Conservation (phyloP, 2,113 vertebrate genomes). For the Piprites chloris region DNA sequence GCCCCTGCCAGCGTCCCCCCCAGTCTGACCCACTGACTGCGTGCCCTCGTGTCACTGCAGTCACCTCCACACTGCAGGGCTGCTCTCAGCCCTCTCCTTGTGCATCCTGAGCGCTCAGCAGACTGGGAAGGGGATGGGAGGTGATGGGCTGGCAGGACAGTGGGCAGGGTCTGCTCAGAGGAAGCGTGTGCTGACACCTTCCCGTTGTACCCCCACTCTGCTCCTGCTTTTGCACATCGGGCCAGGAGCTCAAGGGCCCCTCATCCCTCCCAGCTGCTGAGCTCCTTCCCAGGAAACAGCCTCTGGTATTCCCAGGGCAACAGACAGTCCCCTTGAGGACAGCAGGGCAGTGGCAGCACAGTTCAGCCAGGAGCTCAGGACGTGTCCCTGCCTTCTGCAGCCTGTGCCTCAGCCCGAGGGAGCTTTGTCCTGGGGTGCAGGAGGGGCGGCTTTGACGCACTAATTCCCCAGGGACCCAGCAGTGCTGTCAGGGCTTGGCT, state of each 20-base stretch:
- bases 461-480: neutral
- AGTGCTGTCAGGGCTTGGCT: neutral
- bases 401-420: neutral
- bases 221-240: neutral
- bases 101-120: neutral
- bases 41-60: fast-evolving
- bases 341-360: neutral
- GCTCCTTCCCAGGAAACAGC: neutral
- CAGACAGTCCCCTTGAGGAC: neutral
- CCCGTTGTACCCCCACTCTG: neutral
- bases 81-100: neutral
- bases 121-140: neutral
- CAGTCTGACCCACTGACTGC: neutral
- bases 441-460: neutral
- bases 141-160: neutral
- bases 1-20: neutral
- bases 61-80: neutral
- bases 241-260: neutral
- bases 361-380: neutral
- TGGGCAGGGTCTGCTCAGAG: neutral
- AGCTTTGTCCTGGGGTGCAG: neutral
- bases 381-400: neutral
- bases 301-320: neutral
- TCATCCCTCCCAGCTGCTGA: neutral
- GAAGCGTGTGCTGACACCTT: fast-evolving